Evolutionary conservation across 1,140 invertebrate genomes (phyloP).

Genomic region (Periplaneta americana): DNA sequence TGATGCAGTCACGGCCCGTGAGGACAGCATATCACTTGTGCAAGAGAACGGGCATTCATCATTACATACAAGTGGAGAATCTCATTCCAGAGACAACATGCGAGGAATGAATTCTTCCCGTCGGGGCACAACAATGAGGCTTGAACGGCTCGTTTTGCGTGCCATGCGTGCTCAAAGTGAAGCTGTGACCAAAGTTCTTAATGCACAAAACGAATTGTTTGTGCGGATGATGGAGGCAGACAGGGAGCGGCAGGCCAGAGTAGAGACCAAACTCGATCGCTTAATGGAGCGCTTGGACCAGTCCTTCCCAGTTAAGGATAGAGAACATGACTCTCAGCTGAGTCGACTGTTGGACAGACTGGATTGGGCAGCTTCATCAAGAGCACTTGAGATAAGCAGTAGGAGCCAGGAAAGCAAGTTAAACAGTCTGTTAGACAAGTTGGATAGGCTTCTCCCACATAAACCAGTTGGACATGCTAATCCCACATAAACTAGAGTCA

Average conservation of each 20-base stretch:
- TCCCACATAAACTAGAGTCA: no score
- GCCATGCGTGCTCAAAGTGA: neutral
- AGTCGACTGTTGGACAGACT: neutral
- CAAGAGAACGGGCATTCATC: neutral
- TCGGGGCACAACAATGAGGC: neutral
- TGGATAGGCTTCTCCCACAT: neutral
- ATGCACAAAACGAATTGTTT: slow-evolving; percentile 39
- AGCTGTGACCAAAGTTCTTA: slow-evolving; percentile 24
- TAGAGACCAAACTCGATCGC: slow-evolving; percentile 38
- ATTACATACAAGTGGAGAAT: neutral
- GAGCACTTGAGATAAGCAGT: neutral
- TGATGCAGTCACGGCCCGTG: neutral
- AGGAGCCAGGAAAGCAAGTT: neutral
- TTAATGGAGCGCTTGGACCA: slow-evolving; percentile 28
- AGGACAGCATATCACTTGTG: neutral
- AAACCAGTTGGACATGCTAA: no score
- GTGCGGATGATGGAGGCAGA: slow-evolving; percentile 37
- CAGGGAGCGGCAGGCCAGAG: slow-evolving; percentile 35
- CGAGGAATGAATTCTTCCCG: neutral
- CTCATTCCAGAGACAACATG: neutral
- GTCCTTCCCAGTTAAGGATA: neutral
- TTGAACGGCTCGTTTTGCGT: neutral
- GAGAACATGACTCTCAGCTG: neutral
- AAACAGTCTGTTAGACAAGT: neutral
- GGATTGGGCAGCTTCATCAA: neutral